Evolutionary conservation across 2,888 invertebrate species (phyloP).

Genomic region (Caenorhabditis afra): DNA sequence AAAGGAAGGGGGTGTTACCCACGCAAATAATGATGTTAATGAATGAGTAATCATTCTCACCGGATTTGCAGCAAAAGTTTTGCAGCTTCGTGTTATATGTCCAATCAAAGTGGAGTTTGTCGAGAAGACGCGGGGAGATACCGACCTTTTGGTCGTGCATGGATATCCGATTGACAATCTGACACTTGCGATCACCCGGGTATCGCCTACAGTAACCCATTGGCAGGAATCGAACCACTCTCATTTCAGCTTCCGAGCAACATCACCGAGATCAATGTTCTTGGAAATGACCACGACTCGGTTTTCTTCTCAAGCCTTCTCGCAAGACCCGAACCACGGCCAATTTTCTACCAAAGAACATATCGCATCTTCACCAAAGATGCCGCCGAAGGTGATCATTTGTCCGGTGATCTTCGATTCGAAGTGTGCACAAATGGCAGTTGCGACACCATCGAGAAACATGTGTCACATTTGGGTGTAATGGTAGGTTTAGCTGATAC

Average conservation of each 20-base stretch:
- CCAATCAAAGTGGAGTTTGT: conserved; percentile 43
- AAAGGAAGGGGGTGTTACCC: conserved; percentile 6
- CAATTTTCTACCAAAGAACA: conserved; percentile 37
- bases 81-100: conserved; percentile 46
- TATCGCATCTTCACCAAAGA: conserved; percentile 50
- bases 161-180: conserved; percentile 73
- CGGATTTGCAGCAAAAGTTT: conserved; percentile 2
- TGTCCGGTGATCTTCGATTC: conserved; percentile 42
- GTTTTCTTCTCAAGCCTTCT: conserved; percentile 40
- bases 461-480: conserved; percentile 46
- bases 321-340: conserved; percentile 32
- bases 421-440: conserved; percentile 41
- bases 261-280: conserved; percentile 23
- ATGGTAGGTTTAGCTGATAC: conserved; percentile 1
- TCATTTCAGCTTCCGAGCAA: conserved; percentile 28
- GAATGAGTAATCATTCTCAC: conserved; percentile 6
- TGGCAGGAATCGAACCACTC: no score
- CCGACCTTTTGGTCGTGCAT: conserved; percentile 64
- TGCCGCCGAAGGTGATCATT: conserved; percentile 44
- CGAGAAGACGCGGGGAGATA: conserved; percentile 39
- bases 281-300: conserved; percentile 19
- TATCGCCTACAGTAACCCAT: background rate
- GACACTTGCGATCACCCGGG: conserved; percentile 59
- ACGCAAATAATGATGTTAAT: background rate
- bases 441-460: conserved; percentile 44